Evolutionary conservation across 2,888 invertebrate genomes (phyloP).

Genomic region (Neoitamus cyanurus): DNA sequence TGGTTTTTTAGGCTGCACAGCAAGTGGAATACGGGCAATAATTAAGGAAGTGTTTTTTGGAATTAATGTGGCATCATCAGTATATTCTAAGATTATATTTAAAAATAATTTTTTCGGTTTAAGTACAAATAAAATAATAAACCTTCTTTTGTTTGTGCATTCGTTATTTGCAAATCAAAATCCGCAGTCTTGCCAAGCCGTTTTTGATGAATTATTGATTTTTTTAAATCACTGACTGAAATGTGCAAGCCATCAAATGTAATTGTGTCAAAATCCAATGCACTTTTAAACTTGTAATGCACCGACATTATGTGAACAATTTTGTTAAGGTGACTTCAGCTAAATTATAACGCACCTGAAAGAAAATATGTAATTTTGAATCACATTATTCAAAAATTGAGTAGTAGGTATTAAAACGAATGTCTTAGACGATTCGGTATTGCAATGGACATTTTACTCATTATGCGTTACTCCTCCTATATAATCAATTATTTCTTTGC

Average conservation of each 20-base stretch:
- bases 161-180: constrained; percentile 95
- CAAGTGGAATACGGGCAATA: constrained; percentile 91
- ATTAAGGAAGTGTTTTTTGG: constrained; percentile 98
- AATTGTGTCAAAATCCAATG: constrained; percentile 94
- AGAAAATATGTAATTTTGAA: neutral
- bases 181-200: constrained; percentile 92
- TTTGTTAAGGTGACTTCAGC: neutral
- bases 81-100: constrained; percentile 76
- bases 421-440: too few species aligned
- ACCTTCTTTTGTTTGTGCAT: constrained; percentile 98
- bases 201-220: constrained; percentile 94
- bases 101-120: too few species aligned
- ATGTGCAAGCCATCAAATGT: constrained; percentile 98
- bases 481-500: too few species aligned
- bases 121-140: too few species aligned
- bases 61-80: constrained; percentile 89
- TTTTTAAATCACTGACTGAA: constrained; percentile 93
- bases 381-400: neutral
- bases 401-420: too few species aligned
- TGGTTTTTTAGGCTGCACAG: constrained; percentile 80
- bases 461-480: too few species aligned
- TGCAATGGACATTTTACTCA: too few species aligned
- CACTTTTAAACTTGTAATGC: constrained; percentile 98
- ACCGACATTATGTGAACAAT: constrained; percentile 80
- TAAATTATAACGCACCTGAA: neutral